Evolutionary conservation across 1,140 invertebrate species (phyloP).

Genomic region (Steinernema feltiae): DNA sequence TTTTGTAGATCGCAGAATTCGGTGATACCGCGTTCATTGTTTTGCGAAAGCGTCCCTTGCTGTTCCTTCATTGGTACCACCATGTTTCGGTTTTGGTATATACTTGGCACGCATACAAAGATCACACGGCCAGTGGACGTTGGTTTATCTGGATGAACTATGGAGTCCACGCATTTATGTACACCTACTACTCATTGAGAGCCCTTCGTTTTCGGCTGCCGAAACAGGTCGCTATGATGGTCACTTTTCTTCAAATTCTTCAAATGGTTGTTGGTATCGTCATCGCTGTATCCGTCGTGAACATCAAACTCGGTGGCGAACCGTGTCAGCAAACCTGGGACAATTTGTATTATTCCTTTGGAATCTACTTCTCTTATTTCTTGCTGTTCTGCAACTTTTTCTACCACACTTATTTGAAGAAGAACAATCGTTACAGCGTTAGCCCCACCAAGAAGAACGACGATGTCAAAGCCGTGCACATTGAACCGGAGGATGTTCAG

Average conservation of each 20-base stretch:
- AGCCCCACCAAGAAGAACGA: neutral
- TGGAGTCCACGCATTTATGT: constrained; percentile 95
- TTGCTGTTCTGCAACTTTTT: constrained; percentile 63
- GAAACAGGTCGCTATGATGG: constrained; percentile 75
- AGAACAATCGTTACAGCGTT: constrained; percentile 18
- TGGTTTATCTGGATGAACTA: constrained; percentile 99
- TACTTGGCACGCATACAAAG: constrained; percentile 92
- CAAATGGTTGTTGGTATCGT: constrained; percentile 91
- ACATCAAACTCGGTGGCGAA: constrained; percentile 59
- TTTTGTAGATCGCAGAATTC: constrained; percentile 74
- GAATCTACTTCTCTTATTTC: constrained; percentile 77
- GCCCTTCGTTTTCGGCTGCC: constrained; percentile 78
- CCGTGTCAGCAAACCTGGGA: constrained; percentile 77
- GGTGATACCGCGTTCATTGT: constrained; percentile 56
- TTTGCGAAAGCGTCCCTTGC: constrained; percentile 51
- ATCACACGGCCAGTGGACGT: constrained; percentile 85
- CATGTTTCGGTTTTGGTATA: constrained; percentile 76
- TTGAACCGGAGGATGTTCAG: neutral
- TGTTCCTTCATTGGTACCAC: constrained; percentile 61
- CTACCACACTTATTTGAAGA: constrained; percentile 63
- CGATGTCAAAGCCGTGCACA: neutral
- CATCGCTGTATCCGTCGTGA: constrained; percentile 77
- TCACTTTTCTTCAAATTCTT: constrained; percentile 80
- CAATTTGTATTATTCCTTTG: constrained; percentile 81
- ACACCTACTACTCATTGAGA: constrained; percentile 88